Evolutionary conservation across 2,113 vertebrate genomes (phyloP).

Genomic region (Corythornis vintsioides): DNA sequence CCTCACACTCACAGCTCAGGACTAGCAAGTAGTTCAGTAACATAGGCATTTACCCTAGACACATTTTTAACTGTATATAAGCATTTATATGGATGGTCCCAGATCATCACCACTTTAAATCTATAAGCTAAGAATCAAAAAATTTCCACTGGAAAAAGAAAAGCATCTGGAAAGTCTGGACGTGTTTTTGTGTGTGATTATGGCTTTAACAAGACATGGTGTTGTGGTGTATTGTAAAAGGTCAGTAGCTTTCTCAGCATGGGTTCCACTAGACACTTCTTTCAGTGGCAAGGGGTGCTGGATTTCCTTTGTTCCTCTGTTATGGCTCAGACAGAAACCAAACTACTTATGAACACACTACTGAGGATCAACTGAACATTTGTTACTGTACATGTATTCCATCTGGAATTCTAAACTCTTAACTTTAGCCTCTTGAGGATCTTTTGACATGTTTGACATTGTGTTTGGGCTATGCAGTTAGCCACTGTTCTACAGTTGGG

Average conservation of each 20-base stretch:
- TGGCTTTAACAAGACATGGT: too few relatives aligned
- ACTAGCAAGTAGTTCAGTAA: slow-evolving; percentile 7
- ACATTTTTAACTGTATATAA: neutral
- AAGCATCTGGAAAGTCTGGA: neutral
- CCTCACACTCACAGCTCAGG: neutral
- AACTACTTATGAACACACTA: too few relatives aligned
- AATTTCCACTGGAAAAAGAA: neutral
- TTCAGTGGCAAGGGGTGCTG: neutral
- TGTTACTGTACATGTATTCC: neutral
- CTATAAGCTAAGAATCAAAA: neutral
- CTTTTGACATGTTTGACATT: neutral
- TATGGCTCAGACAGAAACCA: neutral
- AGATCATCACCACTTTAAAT: neutral
- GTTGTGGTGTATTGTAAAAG: neutral
- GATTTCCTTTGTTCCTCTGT: neutral
- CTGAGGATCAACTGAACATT: neutral
- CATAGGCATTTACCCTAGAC: neutral
- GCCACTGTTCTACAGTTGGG: neutral
- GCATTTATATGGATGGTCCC: neutral
- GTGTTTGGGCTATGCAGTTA: neutral
- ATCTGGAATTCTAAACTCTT: neutral
- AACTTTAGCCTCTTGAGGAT: neutral
- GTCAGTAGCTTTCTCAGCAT: neutral
- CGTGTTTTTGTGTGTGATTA: neutral
- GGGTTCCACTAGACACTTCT: neutral